Percentiles rank a stretch among this genome's conserved stretches.
Conservation (phyloP, 2,113 vertebrate species). For the Menidia beryllina region DNA sequence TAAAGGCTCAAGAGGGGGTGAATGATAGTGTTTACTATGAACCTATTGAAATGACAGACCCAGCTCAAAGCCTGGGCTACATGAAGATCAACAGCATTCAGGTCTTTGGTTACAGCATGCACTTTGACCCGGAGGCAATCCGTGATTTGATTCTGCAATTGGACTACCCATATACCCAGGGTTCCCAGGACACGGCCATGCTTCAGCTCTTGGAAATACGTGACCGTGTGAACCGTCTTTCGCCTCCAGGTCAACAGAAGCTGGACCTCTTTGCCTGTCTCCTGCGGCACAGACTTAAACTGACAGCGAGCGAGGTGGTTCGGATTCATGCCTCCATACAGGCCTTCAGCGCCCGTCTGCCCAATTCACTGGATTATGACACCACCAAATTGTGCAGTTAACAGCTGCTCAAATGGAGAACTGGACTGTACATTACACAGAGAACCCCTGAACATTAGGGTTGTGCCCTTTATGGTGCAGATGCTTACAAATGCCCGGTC, state of each 20-base stretch:
- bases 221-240: conserved; percentile 95
- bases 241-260: conserved; percentile 90
- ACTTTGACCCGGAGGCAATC: conserved; percentile 96
- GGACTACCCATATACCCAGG: conserved; percentile 98
- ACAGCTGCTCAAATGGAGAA: conserved; percentile 69
- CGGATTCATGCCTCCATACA: conserved; percentile 93
- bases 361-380: conserved; percentile 94
- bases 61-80: conserved; percentile 93
- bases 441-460: conserved; percentile 32
- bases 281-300: conserved; percentile 94
- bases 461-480: conserved; percentile 18
- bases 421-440: conserved; percentile 9
- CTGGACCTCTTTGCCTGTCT: conserved; percentile 96
- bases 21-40: conserved; percentile 94
- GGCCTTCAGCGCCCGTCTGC: conserved; percentile 92
- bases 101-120: conserved; percentile 99
- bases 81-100: conserved; percentile 99
- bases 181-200: conserved; percentile 95
- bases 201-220: conserved; percentile 94
- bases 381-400: conserved; percentile 98
- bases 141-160: conserved; percentile 96
- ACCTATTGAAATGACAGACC: conserved; percentile 91
- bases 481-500: conserved; percentile 43
- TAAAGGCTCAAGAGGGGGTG: conserved; percentile 85
- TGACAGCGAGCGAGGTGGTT: conserved; percentile 93